These are phyloP conservation scores for Hydrozoanthus gracilis DNA, from an alignment of 92 coral and sea anemone genomes.

Conservation along the genomic window DNA sequence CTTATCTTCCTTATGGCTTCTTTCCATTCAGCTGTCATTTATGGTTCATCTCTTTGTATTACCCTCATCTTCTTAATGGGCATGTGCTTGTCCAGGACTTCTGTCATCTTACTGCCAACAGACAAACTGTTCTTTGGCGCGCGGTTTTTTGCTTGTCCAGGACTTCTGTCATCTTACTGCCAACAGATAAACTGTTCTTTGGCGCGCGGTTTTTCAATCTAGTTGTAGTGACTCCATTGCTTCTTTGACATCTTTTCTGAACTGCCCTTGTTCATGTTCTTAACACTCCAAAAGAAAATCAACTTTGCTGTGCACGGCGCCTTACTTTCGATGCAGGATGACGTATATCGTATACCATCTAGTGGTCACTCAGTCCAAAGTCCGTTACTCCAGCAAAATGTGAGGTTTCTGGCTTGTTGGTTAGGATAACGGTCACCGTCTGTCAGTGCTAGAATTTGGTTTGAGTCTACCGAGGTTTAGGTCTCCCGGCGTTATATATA, in stretches of 20 bases:
- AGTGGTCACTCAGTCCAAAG: slow-evolving; percentile 64
- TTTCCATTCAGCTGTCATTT: slow-evolving; percentile 50
- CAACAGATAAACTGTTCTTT: slow-evolving; percentile 24
- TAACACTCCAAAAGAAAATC: slow-evolving; percentile 51
- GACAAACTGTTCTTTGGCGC: slow-evolving; percentile 18
- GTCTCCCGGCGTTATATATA: slow-evolving; percentile 24
- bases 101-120: slow-evolving; percentile 35
- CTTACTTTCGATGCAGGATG: slow-evolving; percentile 8
- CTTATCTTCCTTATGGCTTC: slow-evolving; percentile 47
- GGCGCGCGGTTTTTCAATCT: slow-evolving; percentile 11
- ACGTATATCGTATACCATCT: slow-evolving; percentile 32
- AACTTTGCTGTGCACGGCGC: slow-evolving; percentile 48
- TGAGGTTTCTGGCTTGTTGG: slow-evolving; percentile 43
- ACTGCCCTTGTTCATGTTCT: slow-evolving; percentile 31
- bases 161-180: too few species aligned
- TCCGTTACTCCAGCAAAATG: slow-evolving; percentile 51
- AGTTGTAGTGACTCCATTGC: slow-evolving; percentile 40
- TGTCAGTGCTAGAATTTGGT: slow-evolving; percentile 2
- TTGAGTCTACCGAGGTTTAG: slow-evolving; percentile 28
- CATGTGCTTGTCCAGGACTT: slow-evolving; percentile 41
- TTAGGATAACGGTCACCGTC: slow-evolving; percentile 55
- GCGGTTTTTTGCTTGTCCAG: too few species aligned
- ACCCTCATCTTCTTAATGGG: slow-evolving; percentile 56
- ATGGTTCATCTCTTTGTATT: slow-evolving; percentile 8
- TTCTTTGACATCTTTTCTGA: slow-evolving; percentile 50